Evolutionary conservation across 2,113 vertebrate genomes (phyloP), one percentile per base, ranked within the genome.

Genomic region (Tiliqua scincoides): DNA sequence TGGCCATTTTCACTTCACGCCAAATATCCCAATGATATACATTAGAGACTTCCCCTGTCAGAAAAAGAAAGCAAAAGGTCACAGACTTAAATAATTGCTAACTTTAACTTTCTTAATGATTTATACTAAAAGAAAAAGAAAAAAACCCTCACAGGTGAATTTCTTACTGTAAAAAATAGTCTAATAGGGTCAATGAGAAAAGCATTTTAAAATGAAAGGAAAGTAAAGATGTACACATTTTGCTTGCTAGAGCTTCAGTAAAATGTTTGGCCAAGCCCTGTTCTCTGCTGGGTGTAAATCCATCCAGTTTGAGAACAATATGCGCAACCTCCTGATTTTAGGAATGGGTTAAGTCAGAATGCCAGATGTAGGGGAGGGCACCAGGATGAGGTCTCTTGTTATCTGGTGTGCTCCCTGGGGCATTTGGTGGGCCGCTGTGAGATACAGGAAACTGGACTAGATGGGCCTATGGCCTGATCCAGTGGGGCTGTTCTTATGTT

Each of bases 1-100:
- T 91, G 85, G 83, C 89, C 91, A 89, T 95, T 96, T 96, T 92
- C 63, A 91, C 93, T 93, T 91, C 93, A 94, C 90, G 89, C 88
- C 84, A 94, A 91, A 94, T 94, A 93, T 90, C 89, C 89, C 70
- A 61, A 76, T 86, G 65, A 78, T 9, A 18, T 90, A 82, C 88
- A 92, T 93, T 93, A 84, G 91, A 91, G 84, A 89, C 67, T 71
- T 92, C 81, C 82, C 61, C 68, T 91, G 82, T 93, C 87, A 89
- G 84, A 85, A 91, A 72, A 85, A 86, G 90, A 84, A 92, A 91
- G 91, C 80, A 92, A 95, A 96, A 97, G 94, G 94, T 94, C 20
- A 3, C 23, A 43, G 88, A 77, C 87, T 94, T 94, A 89, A 92
- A 91, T 93, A 90, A 92, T 95, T 94, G 86, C 89, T 14, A 48